A percentile compares a stretch with the other conserved stretches of the same genome.
Evolutionary conservation across 2,797 vertebrate species (phyloP).

Genomic region (Brachymystax lenok): DNA sequence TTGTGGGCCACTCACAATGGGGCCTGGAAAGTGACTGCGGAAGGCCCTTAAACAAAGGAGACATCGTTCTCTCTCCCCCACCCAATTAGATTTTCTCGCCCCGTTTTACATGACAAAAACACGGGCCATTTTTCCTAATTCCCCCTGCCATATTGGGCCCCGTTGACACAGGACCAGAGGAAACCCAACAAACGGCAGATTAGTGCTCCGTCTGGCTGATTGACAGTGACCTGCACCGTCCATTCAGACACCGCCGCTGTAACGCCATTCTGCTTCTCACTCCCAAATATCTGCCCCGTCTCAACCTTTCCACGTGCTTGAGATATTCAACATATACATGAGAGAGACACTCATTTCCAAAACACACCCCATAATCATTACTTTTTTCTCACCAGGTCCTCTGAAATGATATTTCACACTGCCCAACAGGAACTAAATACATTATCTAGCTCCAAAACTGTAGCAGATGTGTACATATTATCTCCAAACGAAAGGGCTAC

Average conservation of each 20-base stretch:
- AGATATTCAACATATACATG: slow-evolving; percentile 71
- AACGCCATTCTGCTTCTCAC: slow-evolving; percentile 59
- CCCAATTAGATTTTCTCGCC: slow-evolving; percentile 79
- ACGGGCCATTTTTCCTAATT: slow-evolving; percentile 71
- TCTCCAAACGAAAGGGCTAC: slow-evolving; percentile 1
- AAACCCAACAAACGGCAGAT: slow-evolving; percentile 64
- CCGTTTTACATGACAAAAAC: slow-evolving; percentile 82
- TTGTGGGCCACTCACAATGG: slow-evolving; percentile 84
- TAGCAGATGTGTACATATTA: not conserved
- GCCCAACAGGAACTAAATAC: not conserved
- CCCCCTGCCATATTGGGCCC: slow-evolving; percentile 55
- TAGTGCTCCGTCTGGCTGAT: slow-evolving; percentile 58
- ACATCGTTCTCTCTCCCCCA: slow-evolving; percentile 69
- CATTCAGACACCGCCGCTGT: slow-evolving; percentile 72
- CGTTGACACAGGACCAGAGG: slow-evolving; percentile 57
- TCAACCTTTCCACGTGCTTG: slow-evolving; percentile 65
- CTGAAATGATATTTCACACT: too few species aligned
- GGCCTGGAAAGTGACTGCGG: slow-evolving; percentile 81
- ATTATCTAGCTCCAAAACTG: not conserved
- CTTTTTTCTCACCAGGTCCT: not conserved
- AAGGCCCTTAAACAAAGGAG: slow-evolving; percentile 81
- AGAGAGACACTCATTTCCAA: slow-evolving; percentile 61
- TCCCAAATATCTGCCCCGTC: slow-evolving; percentile 58
- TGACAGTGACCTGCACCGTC: slow-evolving; percentile 73
- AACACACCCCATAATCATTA: slow-evolving; percentile 33